Conservation (phyloP, 2,113 vertebrate genomes). For the Patagioenas fasciata region DNA sequence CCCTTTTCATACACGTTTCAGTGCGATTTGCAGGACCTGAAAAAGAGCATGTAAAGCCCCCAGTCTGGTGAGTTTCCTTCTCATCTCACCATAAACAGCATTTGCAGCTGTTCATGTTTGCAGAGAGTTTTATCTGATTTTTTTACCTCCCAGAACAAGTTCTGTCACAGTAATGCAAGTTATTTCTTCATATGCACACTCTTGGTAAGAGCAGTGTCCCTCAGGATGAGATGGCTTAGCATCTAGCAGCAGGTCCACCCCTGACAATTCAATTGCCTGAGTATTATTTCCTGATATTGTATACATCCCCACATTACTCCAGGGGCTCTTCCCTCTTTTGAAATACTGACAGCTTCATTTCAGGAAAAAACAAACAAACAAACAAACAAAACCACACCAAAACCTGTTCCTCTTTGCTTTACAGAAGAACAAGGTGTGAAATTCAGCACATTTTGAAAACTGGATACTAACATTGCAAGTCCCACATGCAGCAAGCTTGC, state of each 20-base stretch:
- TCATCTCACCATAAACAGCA: background rate
- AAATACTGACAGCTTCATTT: background rate
- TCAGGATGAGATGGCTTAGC: background rate
- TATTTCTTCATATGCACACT: background rate
- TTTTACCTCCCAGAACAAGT: background rate
- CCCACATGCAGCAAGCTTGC: background rate
- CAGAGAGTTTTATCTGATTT: conserved; percentile 18
- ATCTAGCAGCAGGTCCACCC: background rate
- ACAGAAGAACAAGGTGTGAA: background rate
- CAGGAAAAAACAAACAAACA: background rate
- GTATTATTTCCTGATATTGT: background rate
- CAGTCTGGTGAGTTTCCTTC: background rate
- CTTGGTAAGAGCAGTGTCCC: background rate
- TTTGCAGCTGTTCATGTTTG: background rate
- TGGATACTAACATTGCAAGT: background rate
- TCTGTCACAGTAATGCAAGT: background rate
- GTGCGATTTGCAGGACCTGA: background rate
- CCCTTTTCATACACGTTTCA: background rate
- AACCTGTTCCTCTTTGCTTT: background rate
- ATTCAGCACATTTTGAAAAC: background rate
- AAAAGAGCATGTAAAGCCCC: background rate
- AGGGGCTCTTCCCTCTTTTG: background rate
- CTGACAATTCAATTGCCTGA: background rate
- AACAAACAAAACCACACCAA: background rate
- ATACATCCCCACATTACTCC: background rate